phyloP scores from a whole-genome alignment of 2,113 vertebrate species.

The Azemiops feae region DNA sequence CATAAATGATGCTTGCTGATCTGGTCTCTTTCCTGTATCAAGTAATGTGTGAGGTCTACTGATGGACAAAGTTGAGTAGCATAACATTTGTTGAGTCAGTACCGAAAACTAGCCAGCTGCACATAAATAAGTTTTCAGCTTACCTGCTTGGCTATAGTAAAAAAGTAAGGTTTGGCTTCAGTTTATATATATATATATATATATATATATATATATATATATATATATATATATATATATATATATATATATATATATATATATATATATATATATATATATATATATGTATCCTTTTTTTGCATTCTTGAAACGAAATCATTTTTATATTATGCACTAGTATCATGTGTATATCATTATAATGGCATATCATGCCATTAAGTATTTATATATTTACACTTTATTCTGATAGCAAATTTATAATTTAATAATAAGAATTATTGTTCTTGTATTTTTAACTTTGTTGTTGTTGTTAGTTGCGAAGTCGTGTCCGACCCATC shows the following conservation, averaged over 20 bases:
- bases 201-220: too few species aligned
- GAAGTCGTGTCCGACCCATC: too few species aligned
- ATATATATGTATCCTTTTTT: too few species aligned
- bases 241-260: too few species aligned
- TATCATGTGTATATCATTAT: neutral
- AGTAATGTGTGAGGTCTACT: neutral
- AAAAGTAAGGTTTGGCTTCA: too few species aligned
- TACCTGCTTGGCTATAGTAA: conserved; percentile 89
- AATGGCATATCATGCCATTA: too few species aligned
- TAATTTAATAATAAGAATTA: neutral
- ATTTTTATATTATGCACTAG: neutral
- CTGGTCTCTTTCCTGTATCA: neutral
- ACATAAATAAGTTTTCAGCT: conserved; percentile 14
- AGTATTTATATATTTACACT: neutral
- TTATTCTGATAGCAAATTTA: neutral
- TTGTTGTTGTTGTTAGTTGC: too few species aligned
- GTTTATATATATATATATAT: too few species aligned
- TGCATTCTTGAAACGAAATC: neutral
- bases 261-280: too few species aligned
- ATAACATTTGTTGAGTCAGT: neutral
- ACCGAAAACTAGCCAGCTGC: neutral
- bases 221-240: too few species aligned
- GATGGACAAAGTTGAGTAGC: neutral
- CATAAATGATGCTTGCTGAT: neutral
- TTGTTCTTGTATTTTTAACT: neutral